A percentile compares a stretch with the other conserved stretches of the same genome.
These are phyloP conservation scores for Pangasius mekongensis DNA, from an alignment of 2,797 vertebrate genomes.

Conservation along the genomic window DNA sequence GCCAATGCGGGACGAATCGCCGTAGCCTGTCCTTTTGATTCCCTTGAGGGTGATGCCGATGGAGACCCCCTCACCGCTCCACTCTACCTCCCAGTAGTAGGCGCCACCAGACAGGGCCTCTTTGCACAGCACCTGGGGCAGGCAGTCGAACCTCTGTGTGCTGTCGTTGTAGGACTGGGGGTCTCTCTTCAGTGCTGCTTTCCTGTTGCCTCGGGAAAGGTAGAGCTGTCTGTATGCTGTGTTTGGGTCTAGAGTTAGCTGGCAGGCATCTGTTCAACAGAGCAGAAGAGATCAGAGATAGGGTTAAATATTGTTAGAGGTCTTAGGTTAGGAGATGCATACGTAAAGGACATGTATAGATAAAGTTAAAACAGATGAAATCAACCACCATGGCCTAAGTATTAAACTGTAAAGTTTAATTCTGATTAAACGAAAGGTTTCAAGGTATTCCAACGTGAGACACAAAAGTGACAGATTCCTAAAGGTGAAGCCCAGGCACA, in stretches of 20 bases:
- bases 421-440: neutral
- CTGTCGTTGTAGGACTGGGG: conserved; percentile 73
- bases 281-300: conserved; percentile 12
- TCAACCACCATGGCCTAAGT: neutral
- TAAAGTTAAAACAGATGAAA: neutral
- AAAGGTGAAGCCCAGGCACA: conserved; percentile 23
- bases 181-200: conserved; percentile 78
- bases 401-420: neutral
- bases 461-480: conserved; percentile 32
- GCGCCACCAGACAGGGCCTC: conserved; percentile 73
- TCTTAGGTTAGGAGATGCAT: neutral
- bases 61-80: conserved; percentile 81
- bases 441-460: conserved; percentile 23
- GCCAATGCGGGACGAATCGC: conserved; percentile 78
- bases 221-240: conserved; percentile 81
- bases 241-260: conserved; percentile 77
- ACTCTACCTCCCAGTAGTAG: conserved; percentile 84
- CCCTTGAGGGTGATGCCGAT: conserved; percentile 78
- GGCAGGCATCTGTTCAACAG: conserved; percentile 72
- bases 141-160: conserved; percentile 75
- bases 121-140: conserved; percentile 79
- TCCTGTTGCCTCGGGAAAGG: conserved; percentile 78
- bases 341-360: neutral
- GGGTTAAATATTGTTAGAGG: neutral
- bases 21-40: conserved; percentile 79